Base-by-base conservation (phyloP, 1,140 invertebrate genomes). In the Leptonema lineaticorne region DNA sequence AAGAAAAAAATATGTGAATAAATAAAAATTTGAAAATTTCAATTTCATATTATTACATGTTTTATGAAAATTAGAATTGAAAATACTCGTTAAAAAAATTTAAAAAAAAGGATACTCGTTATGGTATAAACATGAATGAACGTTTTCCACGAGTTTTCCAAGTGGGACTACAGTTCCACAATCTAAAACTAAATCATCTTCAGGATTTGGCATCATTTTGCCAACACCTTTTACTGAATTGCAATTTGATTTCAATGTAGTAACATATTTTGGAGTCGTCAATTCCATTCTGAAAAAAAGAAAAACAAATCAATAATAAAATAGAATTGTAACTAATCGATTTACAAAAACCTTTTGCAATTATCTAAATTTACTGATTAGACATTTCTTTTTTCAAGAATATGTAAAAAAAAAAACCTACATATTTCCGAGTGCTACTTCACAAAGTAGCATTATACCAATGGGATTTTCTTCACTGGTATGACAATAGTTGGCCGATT, bases 401-500 rank as follows among this genome's bases (percentile, higher is more conserved):
- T n/a, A n/a, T n/a, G n/a, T n/a, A n/a, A n/a, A n/a, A 53, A 68
- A 67, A 65, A 20, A 30, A 60, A 82, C 86, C 86, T 81, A 93
- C 93, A 92, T 95, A 72, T 96, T 89, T 14, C 95, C 97, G 2
- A 99, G 84, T 14, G 96, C 96, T 0, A 99, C 97, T 78, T 99
- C 96, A 79, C 95, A 98, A 0, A 99, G 83, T 71, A 99, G 73
- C 78, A 99, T 75, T 11, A 98, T 78, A 63, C 95, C 97, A 9
- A 87, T 88, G 11, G 88, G 85, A 76, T 91, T 91, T 45, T 77
- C 73, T 1, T 80, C 81, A 57, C 84, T 88, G 1, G 95, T 92
- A 71, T 86, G 89, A 83, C 97, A 99, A 79, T 99, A 99, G 79
- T 99, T 98, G 0, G 97, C 97, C 1, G 96, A 98, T 79, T 99